phyloP scores from a whole-genome alignment of 2,888 invertebrate genomes.

The Lepidochrysops patricia region DNA sequence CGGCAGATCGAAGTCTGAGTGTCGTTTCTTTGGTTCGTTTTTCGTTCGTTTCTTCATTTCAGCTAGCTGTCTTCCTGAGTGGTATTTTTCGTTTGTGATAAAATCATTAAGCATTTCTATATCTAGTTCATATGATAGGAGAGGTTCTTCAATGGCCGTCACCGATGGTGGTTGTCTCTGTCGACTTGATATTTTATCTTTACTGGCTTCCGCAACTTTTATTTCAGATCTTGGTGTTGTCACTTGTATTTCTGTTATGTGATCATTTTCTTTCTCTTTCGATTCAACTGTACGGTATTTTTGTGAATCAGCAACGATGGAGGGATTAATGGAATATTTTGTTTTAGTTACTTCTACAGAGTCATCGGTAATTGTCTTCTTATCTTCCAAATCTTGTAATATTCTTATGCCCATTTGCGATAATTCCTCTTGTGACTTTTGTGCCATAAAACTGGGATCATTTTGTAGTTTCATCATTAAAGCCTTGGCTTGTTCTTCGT shows the following conservation, averaged over 20 bases:
- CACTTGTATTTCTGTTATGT: constrained; percentile 84
- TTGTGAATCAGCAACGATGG: constrained; percentile 53
- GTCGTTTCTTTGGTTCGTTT: constrained; percentile 66
- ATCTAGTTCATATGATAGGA: constrained; percentile 58
- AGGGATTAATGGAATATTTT: constrained; percentile 57
- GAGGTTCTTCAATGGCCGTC: constrained; percentile 41
- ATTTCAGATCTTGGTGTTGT: constrained; percentile 65
- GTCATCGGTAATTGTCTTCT: constrained; percentile 42
- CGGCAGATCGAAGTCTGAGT: constrained; percentile 68
- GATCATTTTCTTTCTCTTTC: constrained; percentile 58
- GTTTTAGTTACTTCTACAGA: constrained; percentile 57
- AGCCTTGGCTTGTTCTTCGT: constrained; percentile 59
- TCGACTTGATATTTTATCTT: constrained; percentile 55
- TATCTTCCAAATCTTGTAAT: constrained; percentile 58
- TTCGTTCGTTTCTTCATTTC: constrained; percentile 56
- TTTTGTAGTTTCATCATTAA: constrained; percentile 63
- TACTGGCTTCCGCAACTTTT: constrained; percentile 37
- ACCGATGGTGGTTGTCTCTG: constrained; percentile 45
- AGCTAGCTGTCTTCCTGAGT: constrained; percentile 54
- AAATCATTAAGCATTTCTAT: constrained; percentile 64
- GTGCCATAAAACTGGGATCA: constrained; percentile 64
- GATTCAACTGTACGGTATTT: constrained; percentile 40
- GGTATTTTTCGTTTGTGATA: constrained; percentile 60
- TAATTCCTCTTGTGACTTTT: constrained; percentile 59
- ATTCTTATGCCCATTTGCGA: constrained; percentile 58